Evolutionary conservation across 2,888 invertebrate species (phyloP).

Genomic region (Lithophane socia): DNA sequence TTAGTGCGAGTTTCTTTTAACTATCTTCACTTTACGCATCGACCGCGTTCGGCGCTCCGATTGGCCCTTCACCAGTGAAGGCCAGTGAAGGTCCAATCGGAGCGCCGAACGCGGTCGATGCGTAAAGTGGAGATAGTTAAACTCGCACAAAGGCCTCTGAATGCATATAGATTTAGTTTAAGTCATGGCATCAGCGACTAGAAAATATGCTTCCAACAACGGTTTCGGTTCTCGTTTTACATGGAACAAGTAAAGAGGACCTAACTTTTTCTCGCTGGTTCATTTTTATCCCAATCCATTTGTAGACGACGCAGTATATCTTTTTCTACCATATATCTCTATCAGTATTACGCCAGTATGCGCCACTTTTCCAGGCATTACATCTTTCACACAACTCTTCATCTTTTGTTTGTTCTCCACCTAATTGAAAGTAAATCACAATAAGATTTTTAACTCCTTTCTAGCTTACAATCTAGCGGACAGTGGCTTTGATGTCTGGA

Average conservation of each 20-base stretch:
- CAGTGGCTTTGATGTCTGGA: slow-evolving; percentile 94
- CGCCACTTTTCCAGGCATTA: too few relatives aligned
- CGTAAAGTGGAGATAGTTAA: too few relatives aligned
- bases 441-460: slow-evolving; percentile 15
- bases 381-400: neutral
- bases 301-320: too few relatives aligned
- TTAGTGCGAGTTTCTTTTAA: too few relatives aligned
- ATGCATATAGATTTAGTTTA: too few relatives aligned
- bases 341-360: neutral
- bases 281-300: neutral
- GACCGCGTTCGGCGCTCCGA: too few relatives aligned
- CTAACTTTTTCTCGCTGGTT: too few relatives aligned
- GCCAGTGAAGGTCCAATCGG: too few relatives aligned
- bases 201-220: neutral
- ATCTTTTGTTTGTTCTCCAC: neutral
- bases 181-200: neutral
- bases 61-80: too few relatives aligned
- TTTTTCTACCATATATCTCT: neutral
- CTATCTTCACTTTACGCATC: too few relatives aligned
- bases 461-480: slow-evolving; percentile 92
- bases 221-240: neutral
- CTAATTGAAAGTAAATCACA: neutral
- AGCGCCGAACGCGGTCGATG: too few relatives aligned
- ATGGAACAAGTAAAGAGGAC: neutral
- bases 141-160: too few relatives aligned